phyloP scores from a whole-genome alignment of 2,797 vertebrate species.

The Eidolon dupreanum region DNA sequence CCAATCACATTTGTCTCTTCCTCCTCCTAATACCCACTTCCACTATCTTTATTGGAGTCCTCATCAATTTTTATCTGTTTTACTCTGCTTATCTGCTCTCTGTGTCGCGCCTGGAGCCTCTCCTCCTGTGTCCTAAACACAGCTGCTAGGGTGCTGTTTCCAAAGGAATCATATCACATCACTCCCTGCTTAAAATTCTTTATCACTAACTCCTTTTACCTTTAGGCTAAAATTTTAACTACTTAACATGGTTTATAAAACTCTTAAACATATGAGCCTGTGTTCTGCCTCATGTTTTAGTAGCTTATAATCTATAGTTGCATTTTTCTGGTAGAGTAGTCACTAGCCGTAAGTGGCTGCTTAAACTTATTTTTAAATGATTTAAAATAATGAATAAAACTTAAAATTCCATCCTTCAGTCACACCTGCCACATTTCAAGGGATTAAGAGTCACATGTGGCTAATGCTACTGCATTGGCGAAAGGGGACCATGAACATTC shows the following conservation, averaged over 20 bases:
- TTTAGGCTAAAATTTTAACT: neutral
- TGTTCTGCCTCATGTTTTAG: neutral
- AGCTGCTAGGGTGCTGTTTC: neutral
- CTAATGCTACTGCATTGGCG: neutral
- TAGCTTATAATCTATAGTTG: neutral
- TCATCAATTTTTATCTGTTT: neutral
- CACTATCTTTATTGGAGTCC: neutral
- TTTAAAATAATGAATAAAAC: neutral
- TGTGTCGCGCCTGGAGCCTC: neutral
- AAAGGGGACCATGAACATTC: neutral
- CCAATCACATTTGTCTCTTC: neutral
- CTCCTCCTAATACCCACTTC: neutral
- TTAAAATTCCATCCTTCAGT: neutral
- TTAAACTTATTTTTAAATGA: neutral
- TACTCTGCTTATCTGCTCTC: neutral
- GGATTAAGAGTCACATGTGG: neutral
- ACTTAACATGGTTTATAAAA: neutral
- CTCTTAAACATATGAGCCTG: neutral
- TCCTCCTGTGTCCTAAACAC: neutral
- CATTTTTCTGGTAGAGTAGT: neutral
- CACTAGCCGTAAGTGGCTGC: neutral
- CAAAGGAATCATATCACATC: neutral
- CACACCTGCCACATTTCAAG: neutral
- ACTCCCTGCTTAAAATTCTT: neutral
- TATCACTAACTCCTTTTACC: neutral